Conservation (phyloP, 2,113 vertebrate species). For the Neogobius melanostomus region DNA sequence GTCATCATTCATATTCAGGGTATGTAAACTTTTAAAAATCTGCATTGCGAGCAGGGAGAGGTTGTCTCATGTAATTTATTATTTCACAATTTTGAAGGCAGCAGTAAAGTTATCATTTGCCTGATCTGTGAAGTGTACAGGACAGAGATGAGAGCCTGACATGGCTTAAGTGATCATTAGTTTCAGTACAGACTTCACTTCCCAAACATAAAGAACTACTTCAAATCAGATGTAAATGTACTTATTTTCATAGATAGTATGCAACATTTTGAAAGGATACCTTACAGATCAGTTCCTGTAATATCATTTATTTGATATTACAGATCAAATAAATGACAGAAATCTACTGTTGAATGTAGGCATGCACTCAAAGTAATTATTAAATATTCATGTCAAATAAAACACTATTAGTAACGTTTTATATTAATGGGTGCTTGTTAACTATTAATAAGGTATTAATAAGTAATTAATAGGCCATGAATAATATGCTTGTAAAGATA, state of each 20-base stretch:
- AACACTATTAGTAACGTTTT: background rate
- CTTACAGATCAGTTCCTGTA: no score
- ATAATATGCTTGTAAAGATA: no score
- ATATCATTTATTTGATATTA: no score
- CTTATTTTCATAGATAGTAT: background rate
- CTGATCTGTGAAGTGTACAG: background rate
- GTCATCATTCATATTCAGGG: no score
- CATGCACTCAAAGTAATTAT: background rate
- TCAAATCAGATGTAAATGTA: background rate
- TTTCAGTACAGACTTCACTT: slow-evolving; percentile 2
- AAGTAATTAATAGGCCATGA: no score
- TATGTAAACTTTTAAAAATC: no score
- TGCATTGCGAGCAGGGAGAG: no score
- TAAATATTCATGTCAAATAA: background rate
- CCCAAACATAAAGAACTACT: slow-evolving; percentile 3
- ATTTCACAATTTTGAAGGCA: slow-evolving; percentile 11
- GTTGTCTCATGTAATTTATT: slow-evolving; percentile 7
- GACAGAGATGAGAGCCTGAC: background rate
- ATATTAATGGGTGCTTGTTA: no score
- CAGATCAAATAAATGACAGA: background rate
- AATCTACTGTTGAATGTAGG: background rate
- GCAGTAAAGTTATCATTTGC: background rate
- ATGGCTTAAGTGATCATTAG: background rate
- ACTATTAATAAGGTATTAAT: no score
- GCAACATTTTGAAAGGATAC: background rate